Evolutionary conservation across 53 echinoderm and acorn worm genomes (phyloP).

Genomic region (Mesocentrotus franciscanus): DNA sequence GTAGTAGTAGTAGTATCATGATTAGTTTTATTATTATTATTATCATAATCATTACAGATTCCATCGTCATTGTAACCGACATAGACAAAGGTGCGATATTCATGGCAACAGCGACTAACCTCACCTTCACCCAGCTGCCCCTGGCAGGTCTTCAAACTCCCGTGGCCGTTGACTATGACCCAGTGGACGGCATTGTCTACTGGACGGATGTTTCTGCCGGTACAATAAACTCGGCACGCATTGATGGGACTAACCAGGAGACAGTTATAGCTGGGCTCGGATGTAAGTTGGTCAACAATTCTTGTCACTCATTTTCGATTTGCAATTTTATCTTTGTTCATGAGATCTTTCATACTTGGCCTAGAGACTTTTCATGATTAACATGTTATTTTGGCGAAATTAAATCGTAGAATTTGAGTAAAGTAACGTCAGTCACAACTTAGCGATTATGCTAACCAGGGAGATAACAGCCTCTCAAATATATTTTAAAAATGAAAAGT

Average conservation of each 20-base stretch:
- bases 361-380: background rate
- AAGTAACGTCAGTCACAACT: no score
- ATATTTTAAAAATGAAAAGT: no score
- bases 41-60: background rate
- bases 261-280: background rate
- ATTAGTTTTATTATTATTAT: no score
- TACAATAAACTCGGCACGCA: constrained; percentile 41
- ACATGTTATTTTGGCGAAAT: background rate
- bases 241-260: constrained; percentile 57
- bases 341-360: background rate
- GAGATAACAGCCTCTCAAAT: no score
- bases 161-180: constrained; percentile 72
- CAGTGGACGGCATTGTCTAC: constrained; percentile 51
- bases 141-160: background rate
- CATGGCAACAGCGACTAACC: constrained; percentile 35
- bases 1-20: no score
- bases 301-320: background rate
- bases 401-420: background rate
- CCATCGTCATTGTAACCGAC: constrained; percentile 59
- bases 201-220: constrained; percentile 59
- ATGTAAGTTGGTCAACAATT: constrained; percentile 41
- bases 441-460: no score
- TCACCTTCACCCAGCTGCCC: constrained; percentile 61
- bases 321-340: background rate
- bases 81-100: background rate